Base-by-base conservation (phyloP, 2,113 vertebrate species). In the Mionectes macconnelli region DNA sequence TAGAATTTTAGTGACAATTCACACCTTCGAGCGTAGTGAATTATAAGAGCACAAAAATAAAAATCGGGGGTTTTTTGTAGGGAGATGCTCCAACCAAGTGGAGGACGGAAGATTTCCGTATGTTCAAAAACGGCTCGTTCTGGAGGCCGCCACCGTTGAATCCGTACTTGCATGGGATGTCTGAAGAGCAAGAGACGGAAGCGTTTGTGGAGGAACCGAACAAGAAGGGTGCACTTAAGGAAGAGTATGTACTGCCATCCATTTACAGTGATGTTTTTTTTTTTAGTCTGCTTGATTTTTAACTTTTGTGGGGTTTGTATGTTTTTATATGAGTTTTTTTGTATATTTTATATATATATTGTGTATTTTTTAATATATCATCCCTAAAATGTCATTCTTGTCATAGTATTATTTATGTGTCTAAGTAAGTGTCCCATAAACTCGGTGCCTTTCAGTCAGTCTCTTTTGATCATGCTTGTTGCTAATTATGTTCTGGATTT, bases 101-200 rank as follows among this genome's bases (percentile, higher is more conserved):
- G 99, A 98, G 98, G 93, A 99, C 99, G 3, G 99, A 99, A 50
- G 99, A 99, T 91, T 99, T 99, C 92, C 98, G 99, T 63, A 99
- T 99, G 99, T 99, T 99, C 98, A 99, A 99, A 97, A 99, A 99
- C 47, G 99, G 99, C 49, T 99, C 99, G 1, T 97, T 99, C 69
- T 99, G 99, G 99, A 99, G 99, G 60, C 99, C 99, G 3, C 99
- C 99, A 40, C 99, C 99, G 4, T 97, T 99, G 66, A 99, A 99
- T 94, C 99, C 99, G 0, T 99, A 99, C 93, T 95, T 99, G 45
- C 99, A 99, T 49, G 99, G 99, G 72, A 99, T 99, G 93, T 98
- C 98, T 64, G 99, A 99, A 94, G 99, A 99, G 21, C 99, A 99
- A 12, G 99, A 99, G 44, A 98, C 98, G 0, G 99, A 99, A 69